Conservation (phyloP, 2,113 vertebrate species). For the Poicephalus meyeri region DNA sequence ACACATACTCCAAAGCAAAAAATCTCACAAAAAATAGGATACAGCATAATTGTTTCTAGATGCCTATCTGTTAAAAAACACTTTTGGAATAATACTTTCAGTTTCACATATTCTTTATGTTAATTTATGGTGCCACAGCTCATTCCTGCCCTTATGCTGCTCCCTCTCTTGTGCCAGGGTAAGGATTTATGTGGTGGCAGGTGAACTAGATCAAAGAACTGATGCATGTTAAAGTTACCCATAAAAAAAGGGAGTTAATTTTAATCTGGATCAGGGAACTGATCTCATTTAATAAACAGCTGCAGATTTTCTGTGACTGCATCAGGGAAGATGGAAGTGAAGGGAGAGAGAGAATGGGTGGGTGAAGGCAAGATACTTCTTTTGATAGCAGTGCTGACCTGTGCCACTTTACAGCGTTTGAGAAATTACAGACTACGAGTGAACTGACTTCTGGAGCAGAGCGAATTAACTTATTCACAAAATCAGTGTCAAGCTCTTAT, state of each 20-base stretch:
- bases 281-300: neutral
- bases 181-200: slow-evolving; percentile 36
- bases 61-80: neutral
- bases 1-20: neutral
- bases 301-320: neutral
- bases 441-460: neutral
- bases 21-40: neutral
- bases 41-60: neutral
- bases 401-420: neutral
- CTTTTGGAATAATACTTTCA: neutral
- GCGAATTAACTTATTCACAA: slow-evolving; percentile 13
- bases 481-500: slow-evolving; percentile 29
- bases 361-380: neutral
- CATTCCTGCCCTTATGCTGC: neutral
- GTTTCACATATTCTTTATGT: neutral
- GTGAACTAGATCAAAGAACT: slow-evolving; percentile 14
- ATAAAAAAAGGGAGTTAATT: neutral
- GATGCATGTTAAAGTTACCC: neutral
- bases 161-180: neutral
- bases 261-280: neutral
- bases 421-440: neutral
- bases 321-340: neutral
- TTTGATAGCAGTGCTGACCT: slow-evolving; percentile 15
- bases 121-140: neutral
- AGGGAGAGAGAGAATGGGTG: neutral